Base-by-base conservation (phyloP, 37 sponge, comb jelly and placozoan species). In the Eunapius fragilis region DNA sequence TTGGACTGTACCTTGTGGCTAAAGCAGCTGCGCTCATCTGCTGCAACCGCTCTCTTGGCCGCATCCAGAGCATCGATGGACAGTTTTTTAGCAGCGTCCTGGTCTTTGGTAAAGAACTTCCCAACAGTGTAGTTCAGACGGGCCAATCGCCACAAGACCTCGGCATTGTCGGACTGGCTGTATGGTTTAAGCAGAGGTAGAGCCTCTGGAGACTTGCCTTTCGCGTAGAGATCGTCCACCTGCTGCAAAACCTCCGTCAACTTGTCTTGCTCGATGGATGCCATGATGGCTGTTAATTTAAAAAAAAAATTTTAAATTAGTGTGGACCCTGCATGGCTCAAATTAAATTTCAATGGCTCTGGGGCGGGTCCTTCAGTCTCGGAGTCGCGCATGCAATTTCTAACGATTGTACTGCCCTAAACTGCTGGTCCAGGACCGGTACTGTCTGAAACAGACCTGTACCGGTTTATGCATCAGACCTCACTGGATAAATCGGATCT, bases 81-180 rank as follows among this genome's bases (percentile, higher is more conserved):
- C 72, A 94, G 23, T 26, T 13, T 17, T 68, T 88, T 77, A 25
- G 84, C 85, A 4, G 30, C 76, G 14, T 81, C 37, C 25, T 73
- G 79, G 73, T 84, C 77, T 35, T 75, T 70, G 26, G 69, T 75
- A 6, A 74, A n/a, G n/a, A 87, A 67, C 31, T 83, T 87, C n/a
- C 87, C 81, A 0, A 80, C 5, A 0, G 77, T 76, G 73, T 90
- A 94, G 25, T 74, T 79, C 30, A 70, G 34, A 13, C 95, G 74
- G 4, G 88, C 81, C 25, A 91, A 25, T 31, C 95, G 48, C 92
- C 92, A 91, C 26, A 75, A 71, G 22, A 94, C 80, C 28, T 87
- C 82, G 49, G 25, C 37, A 10, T 76, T 34, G 14, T 31, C 11
- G 4, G 75, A 25, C 22, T 77, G 82, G 30, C 67, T 37, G 31